Percentiles rank a stretch among this genome's conserved stretches.
These are phyloP conservation scores for Parasteatoda tepidariorum DNA, from an alignment of 1,140 invertebrate genomes.

Conservation along the genomic window DNA sequence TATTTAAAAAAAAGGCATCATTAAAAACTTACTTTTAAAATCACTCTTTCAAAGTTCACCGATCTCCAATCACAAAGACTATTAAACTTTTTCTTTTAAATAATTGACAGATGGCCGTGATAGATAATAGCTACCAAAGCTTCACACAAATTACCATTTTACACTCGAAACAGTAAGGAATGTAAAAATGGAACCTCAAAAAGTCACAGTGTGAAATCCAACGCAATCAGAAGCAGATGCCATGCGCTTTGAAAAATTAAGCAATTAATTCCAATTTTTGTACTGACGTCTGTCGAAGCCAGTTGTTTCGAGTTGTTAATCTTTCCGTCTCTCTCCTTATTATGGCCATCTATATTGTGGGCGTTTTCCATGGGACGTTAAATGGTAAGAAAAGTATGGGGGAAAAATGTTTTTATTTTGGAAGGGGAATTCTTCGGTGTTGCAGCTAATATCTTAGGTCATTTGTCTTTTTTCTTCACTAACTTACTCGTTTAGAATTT, in stretches of 20 bases:
- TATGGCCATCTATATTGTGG: slow-evolving; percentile 30
- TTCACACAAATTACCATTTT: neutral
- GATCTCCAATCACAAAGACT: too few species aligned
- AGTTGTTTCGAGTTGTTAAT: slow-evolving; percentile 52
- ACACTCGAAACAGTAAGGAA: neutral
- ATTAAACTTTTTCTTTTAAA: too few species aligned
- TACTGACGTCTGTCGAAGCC: slow-evolving; percentile 26
- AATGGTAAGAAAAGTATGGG: slow-evolving; percentile 3
- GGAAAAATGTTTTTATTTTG: slow-evolving; percentile 26
- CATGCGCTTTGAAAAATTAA: slow-evolving; percentile 44
- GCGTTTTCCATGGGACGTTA: neutral
- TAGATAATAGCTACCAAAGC: neutral
- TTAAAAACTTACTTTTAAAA: too few species aligned
- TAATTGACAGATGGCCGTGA: neutral
- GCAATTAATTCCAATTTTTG: slow-evolving; percentile 55
- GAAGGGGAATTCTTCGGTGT: neutral
- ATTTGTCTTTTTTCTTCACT: neutral
- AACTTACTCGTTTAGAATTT: too few species aligned
- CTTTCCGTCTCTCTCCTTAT: slow-evolving; percentile 38
- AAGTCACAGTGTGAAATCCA: slow-evolving; percentile 35
- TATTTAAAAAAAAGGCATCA: too few species aligned
- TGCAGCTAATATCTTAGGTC: slow-evolving; percentile 15
- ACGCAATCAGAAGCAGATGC: slow-evolving; percentile 49
- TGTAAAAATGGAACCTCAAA: slow-evolving; percentile 25
- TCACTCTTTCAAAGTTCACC: too few species aligned